Evolutionary conservation across 2,888 invertebrate genomes (phyloP).

Genomic region (Aricia artaxerxes): DNA sequence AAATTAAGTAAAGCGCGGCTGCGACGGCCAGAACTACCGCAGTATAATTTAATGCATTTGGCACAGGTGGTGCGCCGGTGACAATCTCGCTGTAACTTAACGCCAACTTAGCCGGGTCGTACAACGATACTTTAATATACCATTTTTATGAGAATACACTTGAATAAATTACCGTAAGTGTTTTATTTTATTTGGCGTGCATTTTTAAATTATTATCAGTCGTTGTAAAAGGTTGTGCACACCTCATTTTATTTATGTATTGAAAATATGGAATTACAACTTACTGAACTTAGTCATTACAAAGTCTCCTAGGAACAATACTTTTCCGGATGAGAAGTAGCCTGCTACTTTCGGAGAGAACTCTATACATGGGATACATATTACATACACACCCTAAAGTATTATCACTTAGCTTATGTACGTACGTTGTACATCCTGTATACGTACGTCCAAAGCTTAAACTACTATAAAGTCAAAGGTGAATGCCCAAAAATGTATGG

Average conservation of each 20-base stretch:
- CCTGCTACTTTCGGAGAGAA: no score
- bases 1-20: constrained; percentile 36
- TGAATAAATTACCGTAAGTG: background rate
- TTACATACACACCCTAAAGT: no score
- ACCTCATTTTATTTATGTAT: background rate
- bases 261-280: no score
- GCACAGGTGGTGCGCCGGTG: constrained; percentile 30
- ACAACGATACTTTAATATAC: constrained; percentile 28
- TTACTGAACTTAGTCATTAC: no score
- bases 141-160: constrained; percentile 12
- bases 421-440: no score
- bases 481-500: no score
- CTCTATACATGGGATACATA: no score
- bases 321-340: no score
- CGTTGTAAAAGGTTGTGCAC: background rate
- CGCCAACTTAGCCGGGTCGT: constrained; percentile 22
- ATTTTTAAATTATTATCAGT: background rate
- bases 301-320: no score
- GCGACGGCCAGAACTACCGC: constrained; percentile 30
- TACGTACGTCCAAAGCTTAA: no score
- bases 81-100: constrained; percentile 30
- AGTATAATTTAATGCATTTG: constrained; percentile 33
- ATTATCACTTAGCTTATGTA: no score
- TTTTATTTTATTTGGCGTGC: background rate
- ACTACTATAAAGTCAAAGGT: no score